Base-by-base conservation (phyloP, 2,797 vertebrate species). In the Leuciscus waleckii region DNA sequence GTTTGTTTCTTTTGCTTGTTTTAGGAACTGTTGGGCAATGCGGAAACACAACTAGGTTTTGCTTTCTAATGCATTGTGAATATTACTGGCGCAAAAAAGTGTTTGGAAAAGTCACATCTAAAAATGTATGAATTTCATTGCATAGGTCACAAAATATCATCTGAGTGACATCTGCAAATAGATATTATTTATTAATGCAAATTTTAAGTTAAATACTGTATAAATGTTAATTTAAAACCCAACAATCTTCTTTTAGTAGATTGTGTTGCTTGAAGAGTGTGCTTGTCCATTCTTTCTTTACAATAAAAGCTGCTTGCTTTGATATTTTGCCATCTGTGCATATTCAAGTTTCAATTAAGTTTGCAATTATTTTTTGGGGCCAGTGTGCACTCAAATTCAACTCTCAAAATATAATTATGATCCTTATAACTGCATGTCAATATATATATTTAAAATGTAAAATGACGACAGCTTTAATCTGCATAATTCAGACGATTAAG, bases 401-500 rank as follows among this genome's bases (percentile, higher is more conserved):
- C 43, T 49, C 21, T 49, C 8, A 49, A 83, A 65, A 75, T 26
- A 26, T 35, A 61, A 61, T 61, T 46, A 82, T 82, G 26, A 41
- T 61, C n/a, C 7, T 43, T 26, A 67, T 51, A 75, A 21, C 43
- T 2, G 26, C 14, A 58, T 75, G 43, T 76, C 82, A 76, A 84
- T 84, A 75, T 74, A 75, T 80, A 39, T 49, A 69, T 23, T 69
- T 67, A 69, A 73, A 84, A 49, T 21, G 26, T 58, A 67, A 78
- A 73, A 46, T 74, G 49, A 79, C 19, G 10, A 41, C 13, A 32
- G 49, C 49, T 67, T 41, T 11, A 51, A 32, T 70, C 46, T 32
- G 61, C 21, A 23, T 81, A 68, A 68, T 68, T 76, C 73, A 29
- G 39, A 51, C 32, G 63, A 87, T 76, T 87, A 76, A 81, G 67